Conservation (phyloP, 1,140 invertebrate species). For the Phthorimaea operculella region DNA sequence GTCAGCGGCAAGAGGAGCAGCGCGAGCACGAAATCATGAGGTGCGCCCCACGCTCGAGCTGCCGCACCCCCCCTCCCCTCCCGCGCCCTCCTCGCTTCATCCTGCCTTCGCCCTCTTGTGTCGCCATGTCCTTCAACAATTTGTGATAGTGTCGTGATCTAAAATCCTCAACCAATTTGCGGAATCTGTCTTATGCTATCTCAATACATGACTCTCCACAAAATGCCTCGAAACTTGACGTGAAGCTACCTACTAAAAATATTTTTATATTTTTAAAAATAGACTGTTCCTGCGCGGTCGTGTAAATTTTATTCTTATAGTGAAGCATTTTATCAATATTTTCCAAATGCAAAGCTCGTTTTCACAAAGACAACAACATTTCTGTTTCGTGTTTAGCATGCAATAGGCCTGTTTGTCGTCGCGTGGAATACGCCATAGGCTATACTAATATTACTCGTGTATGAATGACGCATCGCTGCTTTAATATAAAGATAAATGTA, state of each 20-base stretch:
- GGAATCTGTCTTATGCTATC: no score
- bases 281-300: not conserved
- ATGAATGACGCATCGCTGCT: conserved; percentile 19
- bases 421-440: not conserved
- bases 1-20: conserved; percentile 97
- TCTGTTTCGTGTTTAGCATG: no score
- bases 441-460: not conserved
- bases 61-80: conserved; percentile 22
- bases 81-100: conserved; percentile 7
- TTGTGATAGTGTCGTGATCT: conserved; percentile 30
- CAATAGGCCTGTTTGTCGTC: not conserved
- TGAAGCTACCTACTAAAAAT: no score
- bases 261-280: not conserved
- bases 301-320: no score
- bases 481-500: conserved; percentile 20
- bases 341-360: no score
- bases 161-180: not conserved
- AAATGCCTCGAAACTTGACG: no score
- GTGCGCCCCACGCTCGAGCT: conserved; percentile 69
- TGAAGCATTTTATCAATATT: no score
- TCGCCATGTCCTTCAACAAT: conserved; percentile 20
- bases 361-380: no score
- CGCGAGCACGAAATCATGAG: conserved; percentile 95
- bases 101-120: not conserved
- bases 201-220: no score